A percentile compares a stretch with the other conserved stretches of the same genome.
These are phyloP conservation scores for Anadara kagoshimensis DNA, from an alignment of 1,140 invertebrate species.

Conservation along the genomic window DNA sequence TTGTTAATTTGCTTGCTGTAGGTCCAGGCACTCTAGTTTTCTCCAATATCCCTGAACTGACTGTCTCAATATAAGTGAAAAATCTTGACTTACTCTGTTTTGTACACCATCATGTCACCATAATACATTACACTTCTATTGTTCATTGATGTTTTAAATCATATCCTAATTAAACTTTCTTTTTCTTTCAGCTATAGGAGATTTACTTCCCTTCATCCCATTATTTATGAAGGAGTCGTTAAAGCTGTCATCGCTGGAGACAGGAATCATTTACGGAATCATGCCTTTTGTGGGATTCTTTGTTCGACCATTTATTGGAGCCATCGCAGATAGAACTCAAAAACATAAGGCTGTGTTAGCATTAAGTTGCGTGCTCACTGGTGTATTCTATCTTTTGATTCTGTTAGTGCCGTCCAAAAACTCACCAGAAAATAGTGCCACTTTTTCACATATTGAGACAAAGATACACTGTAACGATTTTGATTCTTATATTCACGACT, in stretches of 20 bases:
- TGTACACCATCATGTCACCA: too few relatives aligned
- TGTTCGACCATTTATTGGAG: conserved; percentile 86
- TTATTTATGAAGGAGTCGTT: conserved; percentile 88
- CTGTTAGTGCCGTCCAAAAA: conserved; percentile 39
- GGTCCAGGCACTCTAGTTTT: too few relatives aligned
- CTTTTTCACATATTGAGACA: conserved; percentile 24
- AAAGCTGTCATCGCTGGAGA: conserved; percentile 85
- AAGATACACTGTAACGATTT: conserved; percentile 51
- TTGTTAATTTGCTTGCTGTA: too few relatives aligned
- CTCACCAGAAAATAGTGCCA: neutral
- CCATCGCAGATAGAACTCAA: conserved; percentile 85
- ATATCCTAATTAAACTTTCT: neutral
- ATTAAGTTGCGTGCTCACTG: conserved; percentile 43
- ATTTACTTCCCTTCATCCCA: conserved; percentile 87
- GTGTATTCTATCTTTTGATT: conserved; percentile 55
- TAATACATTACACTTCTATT: too few relatives aligned
- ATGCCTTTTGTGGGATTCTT: conserved; percentile 86
- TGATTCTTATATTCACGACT: conserved; percentile 57
- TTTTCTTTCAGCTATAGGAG: conserved; percentile 84
- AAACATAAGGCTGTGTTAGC: conserved; percentile 79
- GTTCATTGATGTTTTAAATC: too few relatives aligned
- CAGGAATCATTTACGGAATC: conserved; percentile 86
- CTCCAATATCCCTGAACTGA: too few relatives aligned
- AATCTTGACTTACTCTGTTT: too few relatives aligned
- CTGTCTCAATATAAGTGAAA: too few relatives aligned